Evolutionary conservation across 2,113 vertebrate genomes (phyloP), one percentile per base, ranked within the genome.

Genomic region (Oncorhynchus masou): DNA sequence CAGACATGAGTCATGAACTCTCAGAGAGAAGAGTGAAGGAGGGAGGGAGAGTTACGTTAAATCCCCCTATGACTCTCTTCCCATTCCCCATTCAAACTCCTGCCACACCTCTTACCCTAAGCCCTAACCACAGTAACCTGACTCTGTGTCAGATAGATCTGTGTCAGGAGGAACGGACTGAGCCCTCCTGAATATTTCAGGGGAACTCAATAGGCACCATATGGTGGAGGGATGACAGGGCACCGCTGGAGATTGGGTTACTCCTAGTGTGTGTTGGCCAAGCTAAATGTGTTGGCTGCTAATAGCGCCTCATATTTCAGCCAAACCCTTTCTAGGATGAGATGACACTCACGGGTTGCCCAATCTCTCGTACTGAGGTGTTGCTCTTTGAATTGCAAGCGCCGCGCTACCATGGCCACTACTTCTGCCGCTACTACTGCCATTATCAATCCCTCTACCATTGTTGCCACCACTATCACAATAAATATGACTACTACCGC

Each of bases 151-250:
- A 73, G 71, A 68, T 72, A 78, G 73, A 74, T 76, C 31, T 70
- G 69, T 20, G 65, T 78, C 73, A n/a, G 45, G 45, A 16, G 13
- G 85, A 25, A 0, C 7, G 24, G n/a, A 0, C 16, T 7, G 31
- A 62, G 59, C 29, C 73, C 80, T 74, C 73, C 69, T 89, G 62
- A 88, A 91, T 90, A 83, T 88, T 91, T 91, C 80, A 88, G 85
- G 84, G 90, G 79, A 79, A 90, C 80, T 79, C 69, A 79, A 82
- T 78, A 78, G 70, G 68, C 71, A 70, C 83, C 86, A 90, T 82
- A 86, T 91, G 84, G 78, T 51, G 75, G 48, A 39, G 27, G 70
- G 78, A 81, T 77, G 78, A 71, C 76, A 78, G 69, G 73, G 70
- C 76, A 83, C 77, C 45, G 69, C 27, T 16, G 27, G 71, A n/a